phyloP scores from a whole-genome alignment of 2,888 invertebrate species.

The Lampropteryx suffumata region DNA sequence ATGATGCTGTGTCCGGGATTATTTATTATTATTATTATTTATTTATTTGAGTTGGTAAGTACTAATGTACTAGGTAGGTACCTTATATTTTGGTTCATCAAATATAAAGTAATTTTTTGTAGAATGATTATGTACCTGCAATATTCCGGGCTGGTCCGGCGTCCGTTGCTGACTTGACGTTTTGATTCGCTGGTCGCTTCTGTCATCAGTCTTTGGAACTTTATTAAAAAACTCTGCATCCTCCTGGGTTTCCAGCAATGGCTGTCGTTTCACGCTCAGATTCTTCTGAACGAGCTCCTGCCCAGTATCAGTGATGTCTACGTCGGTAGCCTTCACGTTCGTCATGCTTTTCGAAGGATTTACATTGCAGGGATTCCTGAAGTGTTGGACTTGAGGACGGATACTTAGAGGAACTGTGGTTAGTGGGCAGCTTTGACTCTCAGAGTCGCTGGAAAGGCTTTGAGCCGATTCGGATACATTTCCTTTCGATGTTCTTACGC shows the following conservation, averaged over 20 bases:
- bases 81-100: too few relatives aligned
- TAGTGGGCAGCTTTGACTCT: constrained; percentile 81
- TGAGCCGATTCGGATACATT: constrained; percentile 86
- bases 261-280: constrained; percentile 75
- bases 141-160: constrained; percentile 80
- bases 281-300: constrained; percentile 64
- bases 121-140: constrained; percentile 83
- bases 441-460: constrained; percentile 86
- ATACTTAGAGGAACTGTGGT: constrained; percentile 80
- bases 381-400: constrained; percentile 76
- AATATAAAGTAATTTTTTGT: not conserved
- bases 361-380: constrained; percentile 64
- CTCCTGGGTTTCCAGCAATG: constrained; percentile 70
- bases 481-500: constrained; percentile 83
- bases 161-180: constrained; percentile 48
- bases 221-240: constrained; percentile 77
- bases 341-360: constrained; percentile 85
- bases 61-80: not conserved
- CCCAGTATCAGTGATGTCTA: constrained; percentile 70
- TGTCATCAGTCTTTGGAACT: constrained; percentile 75
- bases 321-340: constrained; percentile 81
- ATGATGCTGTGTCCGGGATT: too few relatives aligned
- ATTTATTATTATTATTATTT: too few relatives aligned
- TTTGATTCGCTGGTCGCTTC: constrained; percentile 52
- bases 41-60: too few relatives aligned